Base-by-base conservation (phyloP, 1,140 invertebrate genomes). In the Acromyrmex heyeri region DNA sequence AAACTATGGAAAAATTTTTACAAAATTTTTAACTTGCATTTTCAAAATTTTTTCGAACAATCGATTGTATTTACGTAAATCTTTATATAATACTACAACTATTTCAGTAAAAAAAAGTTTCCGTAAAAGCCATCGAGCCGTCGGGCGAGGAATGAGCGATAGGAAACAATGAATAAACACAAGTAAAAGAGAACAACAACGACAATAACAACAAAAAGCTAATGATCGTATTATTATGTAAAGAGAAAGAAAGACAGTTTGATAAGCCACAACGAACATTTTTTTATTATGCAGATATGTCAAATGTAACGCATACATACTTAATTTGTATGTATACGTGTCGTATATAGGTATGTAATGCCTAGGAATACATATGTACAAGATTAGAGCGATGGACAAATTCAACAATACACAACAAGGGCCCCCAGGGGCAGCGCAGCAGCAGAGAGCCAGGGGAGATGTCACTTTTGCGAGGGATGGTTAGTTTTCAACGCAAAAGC, bases 381-480 rank as follows among this genome's bases (percentile, higher is more conserved):
- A 88, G 82, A 91, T 91, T 55, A 92, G 85, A 92, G 86, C 82
- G 62, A 91, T 86, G 88, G 75, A 91, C 86, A 90, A 91, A 92
- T 89, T 91, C 78, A 92, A 93, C 93, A 95, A 95, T 94, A 95
- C 94, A 94, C 93, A 94, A 94, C 94, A 94, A 94, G 94, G 89
- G 85, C 87, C 93, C 92, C 93, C 92, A 91, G 86, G 91, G 92
- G 91, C 64, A 38, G 48, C 88, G 69, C 82, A 92, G 76, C 88
- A 91, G 91, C 91, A 92, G 87, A 87, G 90, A 91, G 83, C 87
- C 62, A 64, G 59, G 87, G 59, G 85, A 85, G 44, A 50, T 72
- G 27, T 76, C 34, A 48, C 79, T 76, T 86, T 82, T 79, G 34
- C 53, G 57, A 79, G 87, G 79, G 82, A 61, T 86, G 61, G 83